Evolutionary conservation across 2,113 vertebrate genomes (phyloP), one percentile per base, ranked within the genome.

Genomic region (Cyphomyrus plagiostoma): DNA sequence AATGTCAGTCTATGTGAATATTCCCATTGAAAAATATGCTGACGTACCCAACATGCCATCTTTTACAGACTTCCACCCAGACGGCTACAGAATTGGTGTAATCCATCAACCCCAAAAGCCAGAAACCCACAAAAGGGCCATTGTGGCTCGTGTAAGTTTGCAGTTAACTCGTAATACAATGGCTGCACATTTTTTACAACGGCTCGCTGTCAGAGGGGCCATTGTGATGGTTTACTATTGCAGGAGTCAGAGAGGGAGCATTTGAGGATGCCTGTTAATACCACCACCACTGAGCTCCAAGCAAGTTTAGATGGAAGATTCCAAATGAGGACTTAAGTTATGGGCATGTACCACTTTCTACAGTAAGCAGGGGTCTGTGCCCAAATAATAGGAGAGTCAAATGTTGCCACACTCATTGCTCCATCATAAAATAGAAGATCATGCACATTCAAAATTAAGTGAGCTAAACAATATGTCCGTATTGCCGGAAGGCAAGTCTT

Each of bases 91-190:
- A 86, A 86, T 50, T 52, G 23, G 26, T 53, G 50, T 53, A 26
- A 39, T 53, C 21, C 50, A 30, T 53, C 85, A 53, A 17, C 26
- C 85, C 49, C 85, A 30, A 50, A 49, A 45, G 17, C 19, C 39
- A 70, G 89, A 88, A 85, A 83, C 45, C 48, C 89, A 85, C 77
- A 70, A 35, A 74, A 86, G 35, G 21, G 82, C 58, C 82, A 89
- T 90, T 87, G 88, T 82, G 48, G 70, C 66, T 49, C 4, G 42
- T 46, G 88, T 90, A 23, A 89, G 88, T 80, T 89, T 88, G 90
- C 93, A 48, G 48, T 93, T 90, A 74, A 39, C 52, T 89, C 62
- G 89, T 93, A 92, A 93, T 93, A 90, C 62, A 74, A 89, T 92
- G 74, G 74, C 89, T 90, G 86, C 92, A 90, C 88, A 91, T 58